Evolutionary conservation across 53 echinoderm and acorn worm genomes (phyloP), one percentile per base, ranked within the genome.

Genomic region (Mesocentrotus franciscanus): DNA sequence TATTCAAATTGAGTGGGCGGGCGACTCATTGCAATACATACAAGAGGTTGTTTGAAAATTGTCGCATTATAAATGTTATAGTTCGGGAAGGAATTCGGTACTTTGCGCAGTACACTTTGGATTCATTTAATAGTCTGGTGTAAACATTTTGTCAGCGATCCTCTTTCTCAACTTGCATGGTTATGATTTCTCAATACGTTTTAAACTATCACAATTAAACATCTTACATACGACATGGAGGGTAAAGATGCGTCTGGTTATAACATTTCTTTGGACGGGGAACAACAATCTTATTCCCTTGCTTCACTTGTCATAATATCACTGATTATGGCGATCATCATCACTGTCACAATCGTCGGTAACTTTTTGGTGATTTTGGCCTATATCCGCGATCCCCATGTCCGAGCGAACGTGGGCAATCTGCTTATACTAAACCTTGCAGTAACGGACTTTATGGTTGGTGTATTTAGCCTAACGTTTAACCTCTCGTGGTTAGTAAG

Each of bases 391-490:
- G 97, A 97, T 78, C 34, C 33, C 8, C 89, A 91, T 13, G 96
- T 98, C 55, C 92, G 98, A 36, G 71, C 71, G 1, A 96, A 96
- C 3, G 96, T 97, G 0, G 95, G 96, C 15, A 97, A 97, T 58
- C 75, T 93, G 5, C 91, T 97, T 27, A 96, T 98, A 14, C 83
- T 98, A 59, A 98, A 97, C 70, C 96, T 97, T 0, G 96, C 97
- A 14, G 83, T 97, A 8, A 95, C 97, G 29, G 98, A 98, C 93
- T 61, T 98, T 24, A 71, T 97, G 27, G 94, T 96, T 22, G 98
- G 97, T 17, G 57, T 71, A 0, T 92, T 97, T 18, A 94, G 95
- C 36, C 66, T 98, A 29, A 96, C 98, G 8, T 60, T 98, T 1
- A 97, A 97, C 83, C 75, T 96, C 16, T 39, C 78, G 11, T 96